These are phyloP conservation scores for Scopus umbretta DNA, from an alignment of 2,113 vertebrate genomes.

Conservation along the genomic window DNA sequence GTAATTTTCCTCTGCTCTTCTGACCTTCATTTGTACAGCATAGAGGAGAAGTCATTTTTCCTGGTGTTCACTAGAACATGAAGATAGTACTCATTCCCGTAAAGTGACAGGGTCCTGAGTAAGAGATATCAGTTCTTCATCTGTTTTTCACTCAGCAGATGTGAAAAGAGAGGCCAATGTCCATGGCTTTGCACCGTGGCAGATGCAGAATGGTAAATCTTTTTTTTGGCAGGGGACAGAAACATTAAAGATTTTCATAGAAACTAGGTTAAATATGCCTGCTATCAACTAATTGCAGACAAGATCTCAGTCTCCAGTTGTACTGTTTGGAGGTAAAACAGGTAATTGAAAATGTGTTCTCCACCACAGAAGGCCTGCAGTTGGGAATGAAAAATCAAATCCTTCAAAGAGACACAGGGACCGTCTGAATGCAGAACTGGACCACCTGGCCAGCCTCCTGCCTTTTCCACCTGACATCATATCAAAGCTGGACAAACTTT, in stretches of 20 bases:
- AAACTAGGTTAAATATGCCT: background rate
- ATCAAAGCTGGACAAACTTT: constrained; percentile 96
- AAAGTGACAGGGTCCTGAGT: background rate
- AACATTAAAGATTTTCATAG: background rate
- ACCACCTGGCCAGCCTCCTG: constrained; percentile 91
- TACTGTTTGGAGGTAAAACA: background rate
- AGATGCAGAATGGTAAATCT: background rate
- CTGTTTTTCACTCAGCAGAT: background rate
- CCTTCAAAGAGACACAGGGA: constrained; percentile 96
- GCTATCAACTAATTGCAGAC: background rate
- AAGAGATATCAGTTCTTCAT: background rate
- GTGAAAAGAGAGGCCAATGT: background rate
- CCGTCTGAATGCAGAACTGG: constrained; percentile 91
- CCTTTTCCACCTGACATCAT: constrained; percentile 90
- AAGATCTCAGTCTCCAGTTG: background rate
- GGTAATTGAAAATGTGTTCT: constrained; percentile 25
- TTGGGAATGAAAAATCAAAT: constrained; percentile 87
- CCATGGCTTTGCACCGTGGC: background rate
- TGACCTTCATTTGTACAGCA: background rate
- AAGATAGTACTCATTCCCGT: background rate
- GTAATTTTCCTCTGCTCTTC: background rate
- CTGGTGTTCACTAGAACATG: background rate
- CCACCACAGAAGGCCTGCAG: constrained; percentile 80
- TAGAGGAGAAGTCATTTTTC: background rate
- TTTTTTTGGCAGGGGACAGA: background rate